Conservation (phyloP, 2,888 invertebrate species). For the Ashinkailepas kermadecensis region DNA sequence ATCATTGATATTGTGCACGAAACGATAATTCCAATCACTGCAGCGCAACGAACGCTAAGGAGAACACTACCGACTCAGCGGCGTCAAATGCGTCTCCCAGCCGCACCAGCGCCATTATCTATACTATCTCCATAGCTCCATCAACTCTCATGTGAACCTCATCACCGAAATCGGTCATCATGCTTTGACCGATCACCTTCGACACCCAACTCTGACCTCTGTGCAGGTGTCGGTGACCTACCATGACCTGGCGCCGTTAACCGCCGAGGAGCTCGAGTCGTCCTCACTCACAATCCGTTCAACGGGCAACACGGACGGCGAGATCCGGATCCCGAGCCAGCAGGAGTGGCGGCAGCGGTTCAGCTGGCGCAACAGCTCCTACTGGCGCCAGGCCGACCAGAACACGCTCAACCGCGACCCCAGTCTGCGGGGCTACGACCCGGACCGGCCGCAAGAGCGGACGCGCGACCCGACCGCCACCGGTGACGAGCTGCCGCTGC, state of each 20-base stretch:
- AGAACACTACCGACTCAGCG: no score
- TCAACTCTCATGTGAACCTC: no score
- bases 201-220: not conserved
- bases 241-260: slow-evolving; percentile 78
- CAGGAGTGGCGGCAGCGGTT: not conserved
- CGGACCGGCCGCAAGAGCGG: not conserved
- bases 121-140: no score
- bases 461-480: not conserved
- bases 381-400: not conserved
- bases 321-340: slow-evolving; percentile 5
- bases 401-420: not conserved
- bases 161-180: no score
- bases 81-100: no score
- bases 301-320: not conserved
- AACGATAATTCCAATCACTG: no score
- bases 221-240: slow-evolving; percentile 72
- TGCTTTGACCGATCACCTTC: no score
- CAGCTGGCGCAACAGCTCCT: not conserved
- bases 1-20: no score
- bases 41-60: no score
- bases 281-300: slow-evolving; percentile 56
- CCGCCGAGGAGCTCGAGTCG: slow-evolving; percentile 53
- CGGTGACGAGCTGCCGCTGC: not conserved
- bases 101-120: no score
- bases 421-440: not conserved